Percentiles rank a stretch among this genome's conserved stretches.
These are phyloP conservation scores for Sciurus niger DNA, from an alignment of 2,113 vertebrate species.

Conservation along the genomic window DNA sequence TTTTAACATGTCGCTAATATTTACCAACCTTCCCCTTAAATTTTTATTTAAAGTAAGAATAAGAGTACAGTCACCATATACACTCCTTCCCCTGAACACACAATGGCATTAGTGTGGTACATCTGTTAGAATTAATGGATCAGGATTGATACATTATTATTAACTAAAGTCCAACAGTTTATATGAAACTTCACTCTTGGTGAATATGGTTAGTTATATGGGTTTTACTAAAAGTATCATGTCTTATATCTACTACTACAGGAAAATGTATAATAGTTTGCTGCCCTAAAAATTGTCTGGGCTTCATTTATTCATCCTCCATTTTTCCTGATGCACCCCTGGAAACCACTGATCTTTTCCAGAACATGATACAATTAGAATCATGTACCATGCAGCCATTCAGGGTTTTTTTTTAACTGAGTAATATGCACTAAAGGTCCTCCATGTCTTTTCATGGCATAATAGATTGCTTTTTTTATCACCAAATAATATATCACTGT, in stretches of 20 bases:
- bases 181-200: too few species aligned
- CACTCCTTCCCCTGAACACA: neutral
- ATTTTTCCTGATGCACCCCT: neutral
- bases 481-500: neutral
- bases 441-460: neutral
- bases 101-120: neutral
- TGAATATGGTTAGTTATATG: too few species aligned
- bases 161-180: neutral
- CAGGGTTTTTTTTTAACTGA: neutral
- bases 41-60: neutral
- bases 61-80: neutral
- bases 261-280: neutral
- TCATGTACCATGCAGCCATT: neutral
- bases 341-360: neutral
- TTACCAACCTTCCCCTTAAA: neutral
- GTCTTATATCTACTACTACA: too few species aligned
- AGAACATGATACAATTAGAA: neutral
- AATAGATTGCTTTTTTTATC: neutral
- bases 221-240: too few species aligned
- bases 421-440: neutral
- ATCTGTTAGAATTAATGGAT: neutral
- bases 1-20: conserved; percentile 2
- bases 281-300: neutral
- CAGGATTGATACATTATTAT: neutral
- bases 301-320: neutral